These are phyloP conservation scores for Drosophila teissieri DNA, from an alignment of 1,140 invertebrate genomes.

Conservation along the genomic window DNA sequence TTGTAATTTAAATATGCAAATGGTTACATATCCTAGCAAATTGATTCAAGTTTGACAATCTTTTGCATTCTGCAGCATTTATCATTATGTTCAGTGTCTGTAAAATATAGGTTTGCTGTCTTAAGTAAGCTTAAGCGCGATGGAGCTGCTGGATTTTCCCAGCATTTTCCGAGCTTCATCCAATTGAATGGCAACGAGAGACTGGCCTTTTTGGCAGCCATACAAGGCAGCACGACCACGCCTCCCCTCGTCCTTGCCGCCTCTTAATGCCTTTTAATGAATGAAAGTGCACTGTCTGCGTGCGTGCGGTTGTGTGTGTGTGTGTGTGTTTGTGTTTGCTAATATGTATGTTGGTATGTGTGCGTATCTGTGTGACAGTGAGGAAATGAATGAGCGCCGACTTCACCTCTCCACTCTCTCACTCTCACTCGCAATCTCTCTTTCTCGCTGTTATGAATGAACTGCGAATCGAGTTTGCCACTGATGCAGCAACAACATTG, in stretches of 20 bases:
- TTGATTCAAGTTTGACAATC: no score
- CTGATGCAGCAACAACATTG: slow-evolving; percentile 4
- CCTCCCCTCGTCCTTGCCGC: slow-evolving; percentile 6
- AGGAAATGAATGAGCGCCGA: slow-evolving; percentile 55
- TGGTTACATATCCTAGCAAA: no score
- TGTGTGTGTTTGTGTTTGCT: slow-evolving; percentile 6
- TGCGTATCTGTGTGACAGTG: slow-evolving; percentile 35
- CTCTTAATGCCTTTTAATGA: slow-evolving; percentile 62
- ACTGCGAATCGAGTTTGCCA: slow-evolving; percentile 49
- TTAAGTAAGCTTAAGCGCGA: neutral
- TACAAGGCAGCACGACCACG: neutral
- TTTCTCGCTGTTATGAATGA: slow-evolving; percentile 58
- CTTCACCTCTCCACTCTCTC: slow-evolving; percentile 9
- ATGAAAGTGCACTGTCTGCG: slow-evolving; percentile 58
- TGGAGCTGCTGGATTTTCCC: neutral
- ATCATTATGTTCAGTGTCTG: no score
- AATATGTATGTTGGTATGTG: neutral
- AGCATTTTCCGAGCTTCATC: neutral
- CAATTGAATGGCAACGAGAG: neutral
- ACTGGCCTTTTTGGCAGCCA: slow-evolving; percentile 3
- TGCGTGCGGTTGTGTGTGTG: slow-evolving; percentile 5
- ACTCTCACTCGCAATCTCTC: neutral
- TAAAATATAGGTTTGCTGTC: no score
- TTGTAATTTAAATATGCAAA: no score
- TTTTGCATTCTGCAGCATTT: no score